Evolutionary conservation across 2,113 vertebrate species (phyloP).

Genomic region (Apteryx mantelli): DNA sequence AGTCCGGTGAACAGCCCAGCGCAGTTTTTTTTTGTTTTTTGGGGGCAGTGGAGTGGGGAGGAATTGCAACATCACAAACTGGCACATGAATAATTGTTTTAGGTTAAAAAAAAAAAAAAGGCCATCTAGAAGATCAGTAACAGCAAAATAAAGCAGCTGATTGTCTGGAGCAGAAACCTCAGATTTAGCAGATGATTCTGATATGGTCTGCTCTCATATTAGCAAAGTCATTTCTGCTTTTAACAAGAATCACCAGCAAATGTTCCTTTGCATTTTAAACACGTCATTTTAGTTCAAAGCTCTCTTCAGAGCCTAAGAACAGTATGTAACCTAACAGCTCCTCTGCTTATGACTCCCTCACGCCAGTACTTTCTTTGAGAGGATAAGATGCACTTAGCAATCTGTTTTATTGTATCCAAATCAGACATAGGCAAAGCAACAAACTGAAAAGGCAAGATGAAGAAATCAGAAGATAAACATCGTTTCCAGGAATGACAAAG

Average conservation of each 20-base stretch:
- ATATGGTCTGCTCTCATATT: background rate
- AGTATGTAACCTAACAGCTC: background rate
- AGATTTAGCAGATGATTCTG: background rate
- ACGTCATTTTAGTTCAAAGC: background rate
- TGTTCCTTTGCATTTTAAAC: background rate
- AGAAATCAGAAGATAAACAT: background rate
- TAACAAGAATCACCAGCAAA: background rate
- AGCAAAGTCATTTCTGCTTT: background rate
- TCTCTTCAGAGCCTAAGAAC: background rate
- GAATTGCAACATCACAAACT: background rate
- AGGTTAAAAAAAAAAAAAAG: fast-evolving
- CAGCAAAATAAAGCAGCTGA: background rate
- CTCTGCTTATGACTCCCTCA: background rate
- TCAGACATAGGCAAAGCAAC: background rate
- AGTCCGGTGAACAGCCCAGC: background rate
- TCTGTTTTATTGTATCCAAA: background rate
- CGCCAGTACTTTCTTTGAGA: background rate
- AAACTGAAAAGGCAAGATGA: background rate
- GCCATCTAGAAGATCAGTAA: background rate
- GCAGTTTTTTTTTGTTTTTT: background rate
- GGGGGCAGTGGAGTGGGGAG: background rate
- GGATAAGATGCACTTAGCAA: background rate
- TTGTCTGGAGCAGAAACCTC: background rate
- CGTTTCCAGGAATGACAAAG: background rate
- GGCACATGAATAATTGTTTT: fast-evolving